Evolutionary conservation across 1,140 invertebrate species (phyloP).

Genomic region (Chironomus striatipennis): DNA sequence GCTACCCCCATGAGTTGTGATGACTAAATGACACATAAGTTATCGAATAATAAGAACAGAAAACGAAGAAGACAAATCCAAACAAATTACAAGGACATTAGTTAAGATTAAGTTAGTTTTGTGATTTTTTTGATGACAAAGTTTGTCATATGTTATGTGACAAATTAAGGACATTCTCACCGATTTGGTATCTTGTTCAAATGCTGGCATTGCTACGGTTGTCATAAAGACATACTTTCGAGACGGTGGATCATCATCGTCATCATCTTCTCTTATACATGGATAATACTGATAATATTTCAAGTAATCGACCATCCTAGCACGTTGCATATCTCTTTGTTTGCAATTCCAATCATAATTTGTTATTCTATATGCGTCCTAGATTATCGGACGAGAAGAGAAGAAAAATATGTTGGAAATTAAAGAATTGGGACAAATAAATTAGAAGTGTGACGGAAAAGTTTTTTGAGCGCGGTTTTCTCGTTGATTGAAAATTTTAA

Average conservation of each 20-base stretch:
- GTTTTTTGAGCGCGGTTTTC: too few relatives aligned
- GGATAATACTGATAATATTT: conserved; percentile 46
- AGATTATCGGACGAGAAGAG: background rate
- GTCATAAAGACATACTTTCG: conserved; percentile 55
- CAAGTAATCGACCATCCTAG: background rate
- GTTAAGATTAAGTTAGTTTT: background rate
- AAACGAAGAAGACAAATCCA: background rate
- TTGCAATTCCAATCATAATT: conserved; percentile 20
- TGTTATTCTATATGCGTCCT: conserved; percentile 1
- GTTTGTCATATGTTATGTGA: too few relatives aligned
- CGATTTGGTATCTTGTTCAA: conserved; percentile 82
- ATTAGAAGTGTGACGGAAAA: too few relatives aligned
- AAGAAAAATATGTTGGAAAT: too few relatives aligned
- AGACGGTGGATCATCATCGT: conserved; percentile 53
- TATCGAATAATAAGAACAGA: too few relatives aligned
- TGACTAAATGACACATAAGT: conserved; percentile 39
- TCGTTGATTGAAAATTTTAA: too few relatives aligned
- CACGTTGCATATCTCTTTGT: background rate
- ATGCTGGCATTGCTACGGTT: conserved; percentile 86
- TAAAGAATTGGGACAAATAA: too few relatives aligned
- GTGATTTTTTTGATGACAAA: background rate
- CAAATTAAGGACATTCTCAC: conserved; percentile 39
- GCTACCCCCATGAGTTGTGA: conserved; percentile 85
- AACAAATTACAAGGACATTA: background rate
- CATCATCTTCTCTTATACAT: conserved; percentile 50